Evolutionary conservation across 2,113 vertebrate genomes (phyloP).

Genomic region (Plestiodon gilberti): DNA sequence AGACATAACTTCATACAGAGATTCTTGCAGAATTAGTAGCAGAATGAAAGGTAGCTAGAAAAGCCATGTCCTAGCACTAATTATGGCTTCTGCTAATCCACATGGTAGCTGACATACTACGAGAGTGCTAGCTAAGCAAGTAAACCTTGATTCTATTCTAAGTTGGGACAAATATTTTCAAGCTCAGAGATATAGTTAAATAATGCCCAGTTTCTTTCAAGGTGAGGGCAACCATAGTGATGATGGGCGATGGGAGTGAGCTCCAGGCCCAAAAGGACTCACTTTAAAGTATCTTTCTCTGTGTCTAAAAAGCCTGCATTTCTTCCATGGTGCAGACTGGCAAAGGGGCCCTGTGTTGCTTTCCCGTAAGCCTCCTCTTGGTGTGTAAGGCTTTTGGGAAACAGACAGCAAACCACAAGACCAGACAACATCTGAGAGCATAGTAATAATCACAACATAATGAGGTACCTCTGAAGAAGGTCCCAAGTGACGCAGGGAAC

Average conservation of each 20-base stretch:
- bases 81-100: background rate
- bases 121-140: background rate
- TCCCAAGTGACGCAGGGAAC: too few relatives aligned
- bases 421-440: too few relatives aligned
- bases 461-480: too few relatives aligned
- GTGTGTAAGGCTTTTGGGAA: too few relatives aligned
- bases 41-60: constrained; percentile 8
- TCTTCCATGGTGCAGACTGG: too few relatives aligned
- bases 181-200: background rate
- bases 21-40: constrained; percentile 30
- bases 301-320: too few relatives aligned
- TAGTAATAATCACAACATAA: too few relatives aligned
- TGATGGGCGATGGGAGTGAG: too few relatives aligned
- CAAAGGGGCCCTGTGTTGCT: too few relatives aligned
- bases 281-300: too few relatives aligned
- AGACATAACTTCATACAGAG: constrained; percentile 37
- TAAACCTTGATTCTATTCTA: background rate
- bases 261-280: background rate
- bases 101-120: background rate
- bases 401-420: too few relatives aligned
- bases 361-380: too few relatives aligned
- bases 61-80: background rate
- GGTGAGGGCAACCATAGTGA: background rate
- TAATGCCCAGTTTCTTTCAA: background rate
- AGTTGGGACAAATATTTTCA: background rate